These are phyloP conservation scores for Eremobia ochroleuca DNA, from an alignment of 2,888 invertebrate genomes.

Conservation along the genomic window DNA sequence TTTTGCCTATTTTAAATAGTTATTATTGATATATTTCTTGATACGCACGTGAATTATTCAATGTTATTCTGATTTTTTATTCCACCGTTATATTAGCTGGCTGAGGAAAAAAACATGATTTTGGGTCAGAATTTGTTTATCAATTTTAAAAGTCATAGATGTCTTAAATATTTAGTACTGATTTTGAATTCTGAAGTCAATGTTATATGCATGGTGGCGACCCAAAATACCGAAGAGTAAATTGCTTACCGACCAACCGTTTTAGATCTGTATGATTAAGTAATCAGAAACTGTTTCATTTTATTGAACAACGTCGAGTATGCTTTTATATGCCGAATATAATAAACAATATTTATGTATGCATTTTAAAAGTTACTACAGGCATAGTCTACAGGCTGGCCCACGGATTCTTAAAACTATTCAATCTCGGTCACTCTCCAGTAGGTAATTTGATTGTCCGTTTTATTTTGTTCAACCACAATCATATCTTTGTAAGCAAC, in stretches of 20 bases:
- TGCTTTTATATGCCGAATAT: neutral
- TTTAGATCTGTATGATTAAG: constrained; percentile 48
- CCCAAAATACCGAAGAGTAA: constrained; percentile 38
- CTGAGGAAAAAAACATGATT: constrained; percentile 44
- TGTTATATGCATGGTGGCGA: constrained; percentile 60
- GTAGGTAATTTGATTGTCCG: neutral
- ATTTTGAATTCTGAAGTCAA: constrained; percentile 61
- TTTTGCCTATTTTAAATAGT: constrained; percentile 15
- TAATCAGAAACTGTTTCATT: constrained; percentile 36
- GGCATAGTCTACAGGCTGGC: neutral
- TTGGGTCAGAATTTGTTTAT: constrained; percentile 59
- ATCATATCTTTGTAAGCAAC: neutral
- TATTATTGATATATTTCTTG: constrained; percentile 22
- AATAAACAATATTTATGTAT: neutral
- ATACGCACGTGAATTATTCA: constrained; percentile 51
- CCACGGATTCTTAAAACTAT: neutral
- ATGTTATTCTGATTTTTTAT: constrained; percentile 45
- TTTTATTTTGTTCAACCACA: neutral
- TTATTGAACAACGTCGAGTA: neutral
- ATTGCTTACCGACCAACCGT: neutral
- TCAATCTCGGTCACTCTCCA: neutral
- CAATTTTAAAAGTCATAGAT: constrained; percentile 36
- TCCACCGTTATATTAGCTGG: constrained; percentile 57
- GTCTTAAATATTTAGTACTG: constrained; percentile 46
- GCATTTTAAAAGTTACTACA: neutral